Evolutionary conservation across 2,797 vertebrate species (phyloP).

Genomic region (Lagocephalus sceleratus): DNA sequence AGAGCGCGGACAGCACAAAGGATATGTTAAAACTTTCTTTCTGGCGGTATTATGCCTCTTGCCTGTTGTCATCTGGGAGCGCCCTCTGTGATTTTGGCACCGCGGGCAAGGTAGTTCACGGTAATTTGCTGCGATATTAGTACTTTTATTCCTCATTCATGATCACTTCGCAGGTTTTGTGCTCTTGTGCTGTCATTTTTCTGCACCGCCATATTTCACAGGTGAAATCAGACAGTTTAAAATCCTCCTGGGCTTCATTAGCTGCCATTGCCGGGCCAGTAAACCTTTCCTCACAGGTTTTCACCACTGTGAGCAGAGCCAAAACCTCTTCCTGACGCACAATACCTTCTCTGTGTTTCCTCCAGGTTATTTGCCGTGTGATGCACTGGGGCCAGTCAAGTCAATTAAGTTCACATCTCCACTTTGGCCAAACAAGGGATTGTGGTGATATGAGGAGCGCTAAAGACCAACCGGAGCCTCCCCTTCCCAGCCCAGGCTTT

Average conservation of each 20-base stretch:
- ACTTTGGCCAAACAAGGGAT: slow-evolving; percentile 93
- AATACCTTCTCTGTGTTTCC: slow-evolving; percentile 69
- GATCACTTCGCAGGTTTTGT: slow-evolving; percentile 1
- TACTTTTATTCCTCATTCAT: slow-evolving; percentile 6
- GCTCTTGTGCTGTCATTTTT: slow-evolving; percentile 7
- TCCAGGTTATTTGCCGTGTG: slow-evolving; percentile 66
- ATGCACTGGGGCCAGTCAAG: slow-evolving; percentile 79
- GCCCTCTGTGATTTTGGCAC: slow-evolving; percentile 13
- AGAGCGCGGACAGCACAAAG: slow-evolving; percentile 10
- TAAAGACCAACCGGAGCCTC: slow-evolving; percentile 93
- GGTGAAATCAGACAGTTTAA: slow-evolving; percentile 35
- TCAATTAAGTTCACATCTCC: slow-evolving; percentile 99
- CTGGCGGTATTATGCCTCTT: slow-evolving; percentile 11
- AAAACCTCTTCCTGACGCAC: slow-evolving; percentile 55
- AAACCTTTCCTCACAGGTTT: slow-evolving; percentile 50
- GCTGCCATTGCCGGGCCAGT: slow-evolving; percentile 20
- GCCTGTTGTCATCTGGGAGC: slow-evolving; percentile 24
- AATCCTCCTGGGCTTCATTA: slow-evolving; percentile 60
- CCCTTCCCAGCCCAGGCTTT: slow-evolving; percentile 88
- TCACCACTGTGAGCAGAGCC: slow-evolving; percentile 42
- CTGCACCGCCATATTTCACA: slow-evolving; percentile 16
- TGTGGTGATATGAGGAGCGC: slow-evolving; percentile 81
- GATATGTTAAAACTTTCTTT: slow-evolving; percentile 6
- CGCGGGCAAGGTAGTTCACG: not conserved
- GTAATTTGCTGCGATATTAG: slow-evolving; percentile 15